Percentiles rank a stretch among this genome's conserved stretches.
Conservation (phyloP, 2,888 invertebrate species). For the Trichogramma evanescens region DNA sequence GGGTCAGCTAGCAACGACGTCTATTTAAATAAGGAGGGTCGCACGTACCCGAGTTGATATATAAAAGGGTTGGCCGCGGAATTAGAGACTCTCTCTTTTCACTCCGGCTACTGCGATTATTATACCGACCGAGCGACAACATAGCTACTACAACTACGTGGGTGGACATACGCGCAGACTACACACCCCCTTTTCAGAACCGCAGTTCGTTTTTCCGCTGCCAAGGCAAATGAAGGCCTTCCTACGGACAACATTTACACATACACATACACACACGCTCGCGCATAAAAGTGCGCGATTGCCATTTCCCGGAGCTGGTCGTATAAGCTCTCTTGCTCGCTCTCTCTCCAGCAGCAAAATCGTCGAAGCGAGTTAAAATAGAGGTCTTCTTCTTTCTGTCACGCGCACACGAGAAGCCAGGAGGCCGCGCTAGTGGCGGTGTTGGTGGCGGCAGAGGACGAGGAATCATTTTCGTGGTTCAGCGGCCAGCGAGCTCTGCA, state of each 20-base stretch:
- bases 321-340: not conserved
- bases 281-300: slow-evolving; percentile 17
- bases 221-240: slow-evolving; percentile 12
- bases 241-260: not conserved
- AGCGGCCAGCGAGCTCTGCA: not conserved
- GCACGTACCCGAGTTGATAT: slow-evolving; percentile 20
- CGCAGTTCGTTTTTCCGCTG: slow-evolving; percentile 13
- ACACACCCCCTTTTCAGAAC: slow-evolving; percentile 1
- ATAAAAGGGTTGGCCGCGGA: slow-evolving; percentile 40
- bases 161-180: not conserved
- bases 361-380: not conserved
- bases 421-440: not conserved
- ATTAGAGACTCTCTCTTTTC: slow-evolving; percentile 35
- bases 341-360: not conserved
- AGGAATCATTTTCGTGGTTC: slow-evolving; percentile 23
- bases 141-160: not conserved
- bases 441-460: not conserved
- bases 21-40: slow-evolving; percentile 40
- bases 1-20: slow-evolving; percentile 19
- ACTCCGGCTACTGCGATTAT: slow-evolving; percentile 30
- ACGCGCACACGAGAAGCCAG: not conserved
- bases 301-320: slow-evolving; percentile 11
- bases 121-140: slow-evolving; percentile 19
- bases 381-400: slow-evolving; percentile 8
- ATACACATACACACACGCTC: no score